Conservation (phyloP, 53 echinoderm and acorn worm species). For the Hippasteria phrygiana region DNA sequence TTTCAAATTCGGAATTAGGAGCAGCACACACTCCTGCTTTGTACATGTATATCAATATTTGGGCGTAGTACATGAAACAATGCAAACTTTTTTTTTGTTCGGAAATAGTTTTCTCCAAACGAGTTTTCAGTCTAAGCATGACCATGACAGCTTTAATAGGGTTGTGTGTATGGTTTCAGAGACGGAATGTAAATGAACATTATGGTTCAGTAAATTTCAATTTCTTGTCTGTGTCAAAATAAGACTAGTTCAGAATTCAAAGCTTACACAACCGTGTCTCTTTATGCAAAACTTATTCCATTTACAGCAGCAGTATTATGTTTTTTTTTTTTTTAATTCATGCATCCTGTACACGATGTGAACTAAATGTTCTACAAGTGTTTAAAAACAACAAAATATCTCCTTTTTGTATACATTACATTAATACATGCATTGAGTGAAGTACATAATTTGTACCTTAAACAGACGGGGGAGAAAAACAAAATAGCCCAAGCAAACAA, state of each 20-base stretch:
- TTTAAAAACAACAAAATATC: neutral
- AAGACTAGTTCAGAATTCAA: neutral
- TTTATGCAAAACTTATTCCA: neutral
- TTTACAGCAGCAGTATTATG: neutral
- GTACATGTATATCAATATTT: too few species aligned
- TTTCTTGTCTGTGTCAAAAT: neutral
- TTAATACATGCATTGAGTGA: neutral
- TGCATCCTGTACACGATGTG: neutral
- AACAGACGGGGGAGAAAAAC: neutral
- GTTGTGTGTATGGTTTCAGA: too few species aligned
- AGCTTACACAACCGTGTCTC: neutral
- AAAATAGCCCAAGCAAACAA: neutral
- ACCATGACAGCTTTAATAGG: too few species aligned
- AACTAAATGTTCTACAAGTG: neutral
- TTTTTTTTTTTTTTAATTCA: too few species aligned
- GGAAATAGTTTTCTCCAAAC: too few species aligned
- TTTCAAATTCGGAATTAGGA: too few species aligned
- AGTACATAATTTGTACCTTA: neutral
- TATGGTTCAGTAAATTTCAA: too few species aligned
- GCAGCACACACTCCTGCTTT: too few species aligned
- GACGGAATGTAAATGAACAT: too few species aligned
- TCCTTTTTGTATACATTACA: slow-evolving; percentile 3
- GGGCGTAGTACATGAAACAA: too few species aligned
- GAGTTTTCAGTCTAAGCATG: too few species aligned
- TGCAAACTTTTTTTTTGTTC: too few species aligned